Percentiles rank a stretch among this genome's conserved stretches.
Conservation (phyloP, 2,113 vertebrate species). For the Phalacrocorax pelagicus region DNA sequence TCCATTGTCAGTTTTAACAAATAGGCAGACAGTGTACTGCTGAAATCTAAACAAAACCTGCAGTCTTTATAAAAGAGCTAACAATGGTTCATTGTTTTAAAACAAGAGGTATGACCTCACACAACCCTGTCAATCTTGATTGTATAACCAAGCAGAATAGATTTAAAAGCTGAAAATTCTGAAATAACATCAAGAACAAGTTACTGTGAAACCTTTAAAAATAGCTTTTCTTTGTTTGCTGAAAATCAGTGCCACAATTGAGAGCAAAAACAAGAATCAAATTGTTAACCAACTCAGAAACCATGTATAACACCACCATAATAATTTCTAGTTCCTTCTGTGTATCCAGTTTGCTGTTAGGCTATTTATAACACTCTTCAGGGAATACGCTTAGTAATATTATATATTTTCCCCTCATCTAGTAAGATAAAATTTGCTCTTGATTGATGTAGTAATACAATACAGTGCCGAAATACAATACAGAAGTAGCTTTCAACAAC, state of each 20-base stretch:
- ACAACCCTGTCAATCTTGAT: slow-evolving; percentile 29
- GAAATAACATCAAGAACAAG: slow-evolving; percentile 30
- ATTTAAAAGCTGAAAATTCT: slow-evolving; percentile 53
- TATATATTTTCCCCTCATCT: background rate
- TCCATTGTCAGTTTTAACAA: slow-evolving; percentile 62
- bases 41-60: slow-evolving; percentile 72
- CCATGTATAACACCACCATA: background rate
- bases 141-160: slow-evolving; percentile 30
- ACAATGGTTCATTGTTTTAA: slow-evolving; percentile 71
- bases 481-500: background rate
- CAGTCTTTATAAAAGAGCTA: slow-evolving; percentile 26
- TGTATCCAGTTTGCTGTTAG: background rate
- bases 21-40: slow-evolving; percentile 54
- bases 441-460: background rate
- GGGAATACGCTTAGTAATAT: background rate
- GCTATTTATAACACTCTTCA: background rate
- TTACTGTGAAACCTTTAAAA: slow-evolving; percentile 40
- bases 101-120: slow-evolving; percentile 67
- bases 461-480: background rate
- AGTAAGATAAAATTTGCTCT: background rate
- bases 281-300: background rate
- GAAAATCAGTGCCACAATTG: background rate
- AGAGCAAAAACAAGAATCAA: background rate
- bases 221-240: slow-evolving; percentile 33
- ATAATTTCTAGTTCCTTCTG: background rate